These are phyloP conservation scores for Diaprepes abbreviatus DNA, from an alignment of 2,888 invertebrate species.

Conservation along the genomic window DNA sequence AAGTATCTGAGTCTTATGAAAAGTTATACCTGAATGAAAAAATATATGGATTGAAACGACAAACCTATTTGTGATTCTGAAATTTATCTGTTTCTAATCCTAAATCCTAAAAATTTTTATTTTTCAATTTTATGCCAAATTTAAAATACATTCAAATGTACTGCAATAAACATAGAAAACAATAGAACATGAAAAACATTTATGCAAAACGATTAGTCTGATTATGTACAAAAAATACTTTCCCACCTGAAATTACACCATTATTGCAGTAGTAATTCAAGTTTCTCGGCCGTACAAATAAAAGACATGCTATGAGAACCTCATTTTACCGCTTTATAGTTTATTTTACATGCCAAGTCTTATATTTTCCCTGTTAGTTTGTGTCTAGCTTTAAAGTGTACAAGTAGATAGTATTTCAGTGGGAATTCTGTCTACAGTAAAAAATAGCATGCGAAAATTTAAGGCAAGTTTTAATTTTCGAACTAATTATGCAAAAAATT, in stretches of 20 bases:
- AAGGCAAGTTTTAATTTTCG: slow-evolving; percentile 19
- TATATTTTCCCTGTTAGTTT: slow-evolving; percentile 20
- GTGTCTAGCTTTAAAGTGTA: slow-evolving; percentile 5
- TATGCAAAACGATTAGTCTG: not conserved
- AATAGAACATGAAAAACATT: no score
- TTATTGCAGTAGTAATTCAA: not conserved
- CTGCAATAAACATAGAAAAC: no score
- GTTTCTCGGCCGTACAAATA: slow-evolving; percentile 17
- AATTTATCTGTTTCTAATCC: no score
- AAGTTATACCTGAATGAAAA: no score
- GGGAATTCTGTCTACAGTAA: not conserved
- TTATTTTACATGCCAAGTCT: slow-evolving; percentile 26
- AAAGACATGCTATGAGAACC: slow-evolving; percentile 25
- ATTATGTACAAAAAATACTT: slow-evolving; percentile 15
- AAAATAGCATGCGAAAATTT: not conserved
- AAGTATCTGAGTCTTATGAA: no score
- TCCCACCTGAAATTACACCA: slow-evolving; percentile 20
- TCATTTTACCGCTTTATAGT: slow-evolving; percentile 23
- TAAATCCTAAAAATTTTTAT: no score
- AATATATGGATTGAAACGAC: no score
- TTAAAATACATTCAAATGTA: no score
- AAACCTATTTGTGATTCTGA: no score
- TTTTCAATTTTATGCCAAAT: no score
- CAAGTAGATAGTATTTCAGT: slow-evolving; percentile 6
- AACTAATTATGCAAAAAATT: no score